Conservation (phyloP, 2,888 invertebrate genomes). For the Homarus gammarus region DNA sequence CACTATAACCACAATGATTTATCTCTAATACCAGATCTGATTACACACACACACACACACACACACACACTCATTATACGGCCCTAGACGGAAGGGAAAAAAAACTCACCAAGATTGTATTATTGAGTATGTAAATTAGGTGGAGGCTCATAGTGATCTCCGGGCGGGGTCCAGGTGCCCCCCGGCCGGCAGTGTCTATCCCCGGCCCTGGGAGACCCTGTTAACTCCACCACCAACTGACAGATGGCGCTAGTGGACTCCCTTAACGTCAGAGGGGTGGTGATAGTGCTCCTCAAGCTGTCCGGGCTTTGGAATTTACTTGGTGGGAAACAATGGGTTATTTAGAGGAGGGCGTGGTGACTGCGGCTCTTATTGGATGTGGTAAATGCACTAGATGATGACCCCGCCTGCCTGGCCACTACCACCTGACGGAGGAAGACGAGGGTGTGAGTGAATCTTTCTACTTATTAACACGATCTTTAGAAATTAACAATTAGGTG, state of each 20-base stretch:
- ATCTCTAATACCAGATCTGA: neutral
- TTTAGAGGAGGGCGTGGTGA: constrained; percentile 21
- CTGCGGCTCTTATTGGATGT: neutral
- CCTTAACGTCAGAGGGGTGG: constrained; percentile 15
- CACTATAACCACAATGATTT: too few relatives aligned
- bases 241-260: constrained; percentile 22
- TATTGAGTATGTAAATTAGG: constrained; percentile 19
- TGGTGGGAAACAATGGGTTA: constrained; percentile 28
- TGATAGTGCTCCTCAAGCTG: constrained; percentile 30
- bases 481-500: too few relatives aligned
- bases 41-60: too few relatives aligned
- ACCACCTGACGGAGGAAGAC: too few relatives aligned
- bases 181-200: neutral
- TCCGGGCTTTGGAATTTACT: constrained; percentile 16
- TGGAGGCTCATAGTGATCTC: neutral
- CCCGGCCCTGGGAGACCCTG: neutral
- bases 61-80: neutral
- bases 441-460: too few relatives aligned
- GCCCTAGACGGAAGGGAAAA: neutral
- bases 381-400: neutral
- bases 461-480: too few relatives aligned
- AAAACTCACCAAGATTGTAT: neutral
- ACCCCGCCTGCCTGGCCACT: too few relatives aligned
- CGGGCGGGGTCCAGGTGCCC: neutral
- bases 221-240: constrained; percentile 27